phyloP scores from a whole-genome alignment of 2,888 invertebrate genomes.

The Apamea monoglypha region DNA sequence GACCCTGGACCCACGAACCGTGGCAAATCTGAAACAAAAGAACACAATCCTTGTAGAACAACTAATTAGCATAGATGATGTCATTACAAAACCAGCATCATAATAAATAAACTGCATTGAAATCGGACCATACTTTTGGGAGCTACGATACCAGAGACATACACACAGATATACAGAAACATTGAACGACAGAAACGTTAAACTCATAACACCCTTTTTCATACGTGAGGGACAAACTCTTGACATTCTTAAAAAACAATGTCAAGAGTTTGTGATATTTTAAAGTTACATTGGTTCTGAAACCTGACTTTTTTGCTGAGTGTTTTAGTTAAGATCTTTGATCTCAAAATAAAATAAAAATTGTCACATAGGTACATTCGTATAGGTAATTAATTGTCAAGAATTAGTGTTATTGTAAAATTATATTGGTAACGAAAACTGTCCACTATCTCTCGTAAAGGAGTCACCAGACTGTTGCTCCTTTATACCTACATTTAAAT shows the following conservation, averaged over 20 bases:
- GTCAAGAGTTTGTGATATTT: background rate
- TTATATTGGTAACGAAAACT: background rate
- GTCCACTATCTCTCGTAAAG: background rate
- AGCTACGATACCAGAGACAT: background rate
- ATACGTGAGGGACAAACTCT: background rate
- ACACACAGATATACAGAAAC: background rate
- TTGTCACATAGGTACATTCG: background rate
- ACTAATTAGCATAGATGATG: background rate
- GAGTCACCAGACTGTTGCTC: background rate
- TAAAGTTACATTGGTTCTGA: too few species aligned
- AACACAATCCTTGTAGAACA: background rate
- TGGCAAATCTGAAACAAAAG: constrained; percentile 91
- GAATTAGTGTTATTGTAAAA: background rate
- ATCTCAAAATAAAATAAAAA: background rate
- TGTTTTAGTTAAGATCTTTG: background rate
- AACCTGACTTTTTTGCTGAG: background rate
- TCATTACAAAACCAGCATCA: background rate
- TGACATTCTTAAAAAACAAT: background rate
- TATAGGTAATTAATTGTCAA: background rate
- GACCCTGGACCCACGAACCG: constrained; percentile 92
- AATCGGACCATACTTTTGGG: background rate
- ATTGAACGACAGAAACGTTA: background rate
- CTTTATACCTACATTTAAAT: background rate
- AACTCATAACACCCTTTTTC: background rate
- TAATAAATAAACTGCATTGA: background rate